Evolutionary conservation across 37 sponge, comb jelly and placozoan genomes (phyloP), one percentile per base, ranked within the genome.

Genomic region (Cliona cf. orientalis): DNA sequence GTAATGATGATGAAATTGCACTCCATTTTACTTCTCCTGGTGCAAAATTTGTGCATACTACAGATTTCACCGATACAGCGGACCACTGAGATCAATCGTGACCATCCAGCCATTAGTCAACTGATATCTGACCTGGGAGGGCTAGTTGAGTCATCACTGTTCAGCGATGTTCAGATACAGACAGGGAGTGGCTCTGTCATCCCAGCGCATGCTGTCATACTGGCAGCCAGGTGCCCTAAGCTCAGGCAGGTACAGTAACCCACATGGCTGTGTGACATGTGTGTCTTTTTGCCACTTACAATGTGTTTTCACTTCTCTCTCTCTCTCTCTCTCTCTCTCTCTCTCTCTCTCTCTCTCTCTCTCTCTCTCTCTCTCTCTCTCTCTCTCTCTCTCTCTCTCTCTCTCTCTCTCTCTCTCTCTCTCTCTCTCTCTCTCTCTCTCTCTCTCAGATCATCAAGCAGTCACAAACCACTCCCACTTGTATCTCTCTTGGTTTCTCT

Each of bases 181-280:
- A 67, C 75, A 7, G 38, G 42, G 34, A 53, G 60, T 58, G 88
- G 84, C 1, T 44, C 42, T 26, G 45, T 22, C 34, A 45, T 91
- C 21, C 66, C 58, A 26, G 84, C 89, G 2, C 92, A 91, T 45
- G 53, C 80, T 33, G 74, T 56, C 29, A 78, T 91, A 2, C 38
- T 91, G 42, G 72, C 80, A 28, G 56, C 61, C 7, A 72, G 92
- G 31, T 87, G 89, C 62, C 89, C 92, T 0, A 22, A 22, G 6
- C 66, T 91, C 23, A 69, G 35, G 19, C 44, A 81, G 75, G 91
- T 86, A 43, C n/a, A 46, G 39, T 2, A 25, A 65, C 4, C 41
- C 36, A 4, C 45, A 23, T 72, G 56, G 26, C 26, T n/a, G 9
- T 46, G 46, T 23, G 38, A 21, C 6, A 32, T 71, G 71, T 71